Base-by-base conservation (phyloP, 2,113 vertebrate species). In the Acinonyx jubatus region DNA sequence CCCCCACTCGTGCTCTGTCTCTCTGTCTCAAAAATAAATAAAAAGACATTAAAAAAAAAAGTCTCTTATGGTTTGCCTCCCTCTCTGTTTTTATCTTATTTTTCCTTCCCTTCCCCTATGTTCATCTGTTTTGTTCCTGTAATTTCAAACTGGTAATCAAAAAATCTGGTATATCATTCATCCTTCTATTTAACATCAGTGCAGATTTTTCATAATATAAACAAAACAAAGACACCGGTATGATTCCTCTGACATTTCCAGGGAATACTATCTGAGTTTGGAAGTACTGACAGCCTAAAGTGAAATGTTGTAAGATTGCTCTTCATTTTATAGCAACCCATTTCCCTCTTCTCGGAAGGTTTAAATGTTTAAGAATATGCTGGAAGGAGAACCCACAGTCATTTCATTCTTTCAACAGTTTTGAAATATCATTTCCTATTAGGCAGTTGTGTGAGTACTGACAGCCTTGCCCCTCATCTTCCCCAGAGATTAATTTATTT, bases 401-500 rank as follows among this genome's bases (percentile, higher is more conserved):
- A 73, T 96, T 95, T 94, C 94, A 94, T 91, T 96, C 79, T 97
- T 0, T 93, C 74, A 97, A 79, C 94, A 98, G 65, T 96, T 92
- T 87, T 78, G 78, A 91, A 94, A 95, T 93, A 98, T 98, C 96
- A 82, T 98, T 97, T 97, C n/a, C 0, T 92, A 96, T 98, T 98
- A 98, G 95, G 97, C 90, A 98, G 92, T 94, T 96, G 95, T 97
- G 96, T 96, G 89, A 2, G n/a, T 38, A 88, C 95, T 96, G 98
- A 98, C 87, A 95, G 11, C 93, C 91, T 98, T 96, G 95, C 95
- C 96, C 96, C 73, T 36, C 50, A 76, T 94, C 85, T 97, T 96
- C 98, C 96, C 98, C 71, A 4, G 88, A 97, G 98, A 98, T 98
- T 98, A 99, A 95, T 97, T 98, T 98, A 97, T 98, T 98, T 98